These are phyloP conservation scores for Neodiprion pinetum DNA, from an alignment of 1,140 invertebrate species.

Conservation along the genomic window DNA sequence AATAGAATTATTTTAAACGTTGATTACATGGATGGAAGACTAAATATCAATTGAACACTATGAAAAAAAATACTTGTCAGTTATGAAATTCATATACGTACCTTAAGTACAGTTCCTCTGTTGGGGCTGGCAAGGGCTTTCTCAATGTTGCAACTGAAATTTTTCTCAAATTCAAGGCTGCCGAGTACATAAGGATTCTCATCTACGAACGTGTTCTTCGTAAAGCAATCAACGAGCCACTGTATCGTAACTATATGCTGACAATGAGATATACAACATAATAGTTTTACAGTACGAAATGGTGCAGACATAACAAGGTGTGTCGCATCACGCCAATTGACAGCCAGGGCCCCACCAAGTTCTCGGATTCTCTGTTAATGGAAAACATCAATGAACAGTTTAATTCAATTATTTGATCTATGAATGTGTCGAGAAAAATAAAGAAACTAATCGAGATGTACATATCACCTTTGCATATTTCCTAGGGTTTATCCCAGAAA, in stretches of 20 bases:
- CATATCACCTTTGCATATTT: slow-evolving; percentile 57
- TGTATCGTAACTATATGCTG: slow-evolving; percentile 80
- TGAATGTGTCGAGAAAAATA: slow-evolving; percentile 14
- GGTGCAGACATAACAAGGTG: slow-evolving; percentile 85
- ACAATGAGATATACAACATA: slow-evolving; percentile 79
- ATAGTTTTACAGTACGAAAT: slow-evolving; percentile 83
- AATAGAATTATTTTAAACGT: slow-evolving; percentile 5
- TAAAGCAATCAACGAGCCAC: slow-evolving; percentile 84
- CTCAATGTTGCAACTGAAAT: slow-evolving; percentile 78
- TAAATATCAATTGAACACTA: background rate
- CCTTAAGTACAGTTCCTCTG: slow-evolving; percentile 60
- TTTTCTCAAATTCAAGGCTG: slow-evolving; percentile 80
- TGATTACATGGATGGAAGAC: background rate
- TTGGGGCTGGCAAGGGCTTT: slow-evolving; percentile 72
- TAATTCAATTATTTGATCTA: background rate
- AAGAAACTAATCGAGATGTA: slow-evolving; percentile 6
- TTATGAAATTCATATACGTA: slow-evolving; percentile 57
- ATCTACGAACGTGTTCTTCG: slow-evolving; percentile 79
- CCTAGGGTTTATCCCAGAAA: slow-evolving; percentile 60
- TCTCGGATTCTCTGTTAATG: slow-evolving; percentile 70
- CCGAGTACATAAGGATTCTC: slow-evolving; percentile 73
- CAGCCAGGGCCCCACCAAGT: slow-evolving; percentile 81
- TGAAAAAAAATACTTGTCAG: slow-evolving; percentile 10
- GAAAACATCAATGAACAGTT: background rate
- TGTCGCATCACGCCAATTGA: slow-evolving; percentile 76